Evolutionary conservation across 1,140 invertebrate genomes (phyloP).

Genomic region (Nomia melanderi): DNA sequence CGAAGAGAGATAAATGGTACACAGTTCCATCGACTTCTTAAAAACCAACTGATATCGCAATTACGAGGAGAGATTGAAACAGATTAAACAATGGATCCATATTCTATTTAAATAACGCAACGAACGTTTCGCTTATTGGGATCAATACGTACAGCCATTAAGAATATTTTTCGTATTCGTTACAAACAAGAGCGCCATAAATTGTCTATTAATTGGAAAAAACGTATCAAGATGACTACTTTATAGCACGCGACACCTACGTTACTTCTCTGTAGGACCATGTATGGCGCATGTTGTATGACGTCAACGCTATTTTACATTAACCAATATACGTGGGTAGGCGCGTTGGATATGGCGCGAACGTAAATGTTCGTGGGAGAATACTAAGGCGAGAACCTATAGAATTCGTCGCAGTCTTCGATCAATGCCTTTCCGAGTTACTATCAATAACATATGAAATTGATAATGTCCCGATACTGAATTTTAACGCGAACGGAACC

Average conservation of each 20-base stretch:
- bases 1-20: no score
- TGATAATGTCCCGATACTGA: neutral
- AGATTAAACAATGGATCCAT: no score
- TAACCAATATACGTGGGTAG: conserved; percentile 68
- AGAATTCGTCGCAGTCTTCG: conserved; percentile 37
- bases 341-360: conserved; percentile 65
- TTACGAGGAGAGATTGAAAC: no score
- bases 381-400: conserved; percentile 52
- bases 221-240: conserved; percentile 64
- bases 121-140: no score
- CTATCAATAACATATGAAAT: neutral
- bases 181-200: neutral
- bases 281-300: conserved; percentile 69
- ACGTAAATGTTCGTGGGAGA: conserved; percentile 72
- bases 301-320: conserved; percentile 74
- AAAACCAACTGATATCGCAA: no score
- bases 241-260: conserved; percentile 71
- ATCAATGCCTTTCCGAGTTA: neutral
- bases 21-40: no score
- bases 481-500: no score
- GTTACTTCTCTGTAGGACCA: conserved; percentile 63
- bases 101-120: no score
- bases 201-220: neutral
- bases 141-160: no score
- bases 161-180: neutral